These are phyloP conservation scores for Lycophotia porphyrea DNA, from an alignment of 2,888 invertebrate genomes.

Conservation along the genomic window DNA sequence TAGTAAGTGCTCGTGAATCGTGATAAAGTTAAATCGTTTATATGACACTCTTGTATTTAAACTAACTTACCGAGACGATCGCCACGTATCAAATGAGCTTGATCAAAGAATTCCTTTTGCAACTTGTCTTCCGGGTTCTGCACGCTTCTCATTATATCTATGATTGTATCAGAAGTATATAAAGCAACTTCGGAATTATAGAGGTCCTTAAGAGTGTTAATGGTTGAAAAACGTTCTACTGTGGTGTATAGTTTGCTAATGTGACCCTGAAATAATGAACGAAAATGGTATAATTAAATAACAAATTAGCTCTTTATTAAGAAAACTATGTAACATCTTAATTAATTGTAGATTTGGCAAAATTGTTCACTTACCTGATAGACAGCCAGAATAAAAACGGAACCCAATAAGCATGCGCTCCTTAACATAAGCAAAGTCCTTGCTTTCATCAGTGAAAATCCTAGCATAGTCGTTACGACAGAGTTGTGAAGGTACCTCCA, in stretches of 20 bases:
- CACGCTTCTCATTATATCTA: slow-evolving; percentile 61
- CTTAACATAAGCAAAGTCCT: slow-evolving; percentile 66
- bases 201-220: slow-evolving; percentile 69
- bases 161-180: slow-evolving; percentile 68
- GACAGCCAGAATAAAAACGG: slow-evolving; percentile 71
- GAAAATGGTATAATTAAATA: neutral
- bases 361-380: slow-evolving; percentile 73
- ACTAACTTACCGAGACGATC: slow-evolving; percentile 54
- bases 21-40: neutral
- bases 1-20: neutral
- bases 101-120: slow-evolving; percentile 57
- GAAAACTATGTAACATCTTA: neutral
- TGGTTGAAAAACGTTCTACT: slow-evolving; percentile 57
- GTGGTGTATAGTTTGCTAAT: slow-evolving; percentile 77
- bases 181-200: slow-evolving; percentile 61
- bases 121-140: slow-evolving; percentile 47
- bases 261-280: slow-evolving; percentile 71
- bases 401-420: slow-evolving; percentile 69
- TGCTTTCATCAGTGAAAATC: slow-evolving; percentile 67
- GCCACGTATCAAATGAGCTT: slow-evolving; percentile 14
- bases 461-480: slow-evolving; percentile 67
- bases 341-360: no score
- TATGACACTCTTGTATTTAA: neutral
- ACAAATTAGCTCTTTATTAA: neutral
- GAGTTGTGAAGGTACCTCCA: slow-evolving; percentile 64